Conservation (phyloP, 1,140 invertebrate genomes). For the Subanguina moxae region DNA sequence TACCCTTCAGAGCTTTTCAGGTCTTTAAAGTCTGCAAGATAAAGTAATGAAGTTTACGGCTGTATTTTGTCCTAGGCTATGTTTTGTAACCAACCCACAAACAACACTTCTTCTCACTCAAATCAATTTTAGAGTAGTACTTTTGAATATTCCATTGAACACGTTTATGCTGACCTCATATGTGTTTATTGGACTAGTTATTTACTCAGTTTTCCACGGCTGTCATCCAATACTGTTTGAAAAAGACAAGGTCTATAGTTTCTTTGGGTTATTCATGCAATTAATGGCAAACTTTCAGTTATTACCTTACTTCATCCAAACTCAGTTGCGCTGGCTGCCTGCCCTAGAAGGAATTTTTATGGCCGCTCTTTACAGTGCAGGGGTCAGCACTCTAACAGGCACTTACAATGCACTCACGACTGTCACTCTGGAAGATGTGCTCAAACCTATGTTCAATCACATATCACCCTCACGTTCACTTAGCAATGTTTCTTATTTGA, state of each 20-base stretch:
- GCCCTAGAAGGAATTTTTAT: conserved; percentile 44
- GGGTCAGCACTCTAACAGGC: conserved; percentile 44
- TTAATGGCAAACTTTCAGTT: conserved; percentile 11
- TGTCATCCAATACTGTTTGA: conserved; percentile 34
- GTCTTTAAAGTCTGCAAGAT: too few species aligned
- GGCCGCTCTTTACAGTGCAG: conserved; percentile 32
- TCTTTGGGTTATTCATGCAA: background rate
- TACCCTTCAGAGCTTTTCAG: too few species aligned
- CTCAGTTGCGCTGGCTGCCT: conserved; percentile 22
- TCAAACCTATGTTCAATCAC: conserved; percentile 17
- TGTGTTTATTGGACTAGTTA: conserved; percentile 37
- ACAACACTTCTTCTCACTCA: too few species aligned
- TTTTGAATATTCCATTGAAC: conserved; percentile 50
- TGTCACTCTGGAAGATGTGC: conserved; percentile 41
- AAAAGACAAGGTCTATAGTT: conserved; percentile 4
- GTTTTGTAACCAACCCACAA: too few species aligned
- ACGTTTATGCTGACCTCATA: conserved; percentile 36
- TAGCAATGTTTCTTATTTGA: conserved; percentile 6
- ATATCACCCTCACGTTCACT: background rate
- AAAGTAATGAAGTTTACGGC: too few species aligned
- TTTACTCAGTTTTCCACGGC: conserved; percentile 37
- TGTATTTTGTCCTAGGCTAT: too few species aligned
- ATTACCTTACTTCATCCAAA: conserved; percentile 35
- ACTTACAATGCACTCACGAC: conserved; percentile 46
- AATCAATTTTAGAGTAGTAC: conserved; percentile 37